A percentile compares a stretch with the other conserved stretches of the same genome.
Evolutionary conservation across 2,797 vertebrate species (phyloP).

Genomic region (Myotis vivesi): DNA sequence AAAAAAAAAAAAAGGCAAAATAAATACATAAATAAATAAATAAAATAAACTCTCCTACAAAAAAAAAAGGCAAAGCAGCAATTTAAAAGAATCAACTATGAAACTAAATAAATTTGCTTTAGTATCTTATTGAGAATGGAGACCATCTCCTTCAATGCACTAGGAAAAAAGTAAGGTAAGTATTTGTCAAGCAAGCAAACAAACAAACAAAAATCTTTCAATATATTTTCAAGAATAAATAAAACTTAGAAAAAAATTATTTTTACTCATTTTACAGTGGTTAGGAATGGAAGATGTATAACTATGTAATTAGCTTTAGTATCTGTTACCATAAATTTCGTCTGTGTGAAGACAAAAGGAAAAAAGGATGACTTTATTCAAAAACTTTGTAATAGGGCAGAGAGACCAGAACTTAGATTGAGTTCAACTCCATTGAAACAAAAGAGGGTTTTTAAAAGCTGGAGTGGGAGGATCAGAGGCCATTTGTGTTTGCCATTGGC

Average conservation of each 20-base stretch:
- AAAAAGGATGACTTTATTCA: neutral
- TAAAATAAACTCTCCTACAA: neutral
- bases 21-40: too few relatives aligned
- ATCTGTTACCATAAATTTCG: neutral
- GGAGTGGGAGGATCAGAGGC: neutral
- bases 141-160: neutral
- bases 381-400: neutral
- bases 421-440: neutral
- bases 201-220: neutral
- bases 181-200: neutral
- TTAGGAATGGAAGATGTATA: neutral
- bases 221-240: neutral
- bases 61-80: neutral
- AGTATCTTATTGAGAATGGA: neutral
- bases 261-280: neutral
- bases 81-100: neutral
- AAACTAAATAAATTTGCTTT: neutral
- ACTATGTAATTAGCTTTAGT: neutral
- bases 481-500: neutral
- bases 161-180: neutral
- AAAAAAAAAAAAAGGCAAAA: neutral
- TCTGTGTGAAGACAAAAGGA: neutral
- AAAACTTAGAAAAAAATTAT: neutral
- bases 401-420: neutral
- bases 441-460: neutral